Percentiles rank a stretch among this genome's conserved stretches.
These are phyloP conservation scores for Araneus ventricosus DNA, from an alignment of 1,140 invertebrate genomes.

Conservation along the genomic window DNA sequence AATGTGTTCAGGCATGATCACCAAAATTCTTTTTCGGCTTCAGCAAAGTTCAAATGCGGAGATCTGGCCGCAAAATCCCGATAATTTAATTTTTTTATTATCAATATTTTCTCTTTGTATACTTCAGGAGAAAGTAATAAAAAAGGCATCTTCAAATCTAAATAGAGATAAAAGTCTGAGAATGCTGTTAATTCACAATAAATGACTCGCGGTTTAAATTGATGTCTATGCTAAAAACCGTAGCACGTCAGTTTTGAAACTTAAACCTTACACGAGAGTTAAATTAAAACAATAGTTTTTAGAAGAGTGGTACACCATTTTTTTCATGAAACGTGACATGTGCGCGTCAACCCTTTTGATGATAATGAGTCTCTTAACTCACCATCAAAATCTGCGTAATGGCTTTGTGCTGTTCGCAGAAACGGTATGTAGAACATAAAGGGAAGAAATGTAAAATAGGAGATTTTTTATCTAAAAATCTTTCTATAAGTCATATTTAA, in stretches of 20 bases:
- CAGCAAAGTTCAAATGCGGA: too few species aligned
- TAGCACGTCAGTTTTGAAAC: not conserved
- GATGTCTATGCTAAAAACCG: not conserved
- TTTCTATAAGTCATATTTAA: not conserved
- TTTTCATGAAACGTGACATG: not conserved
- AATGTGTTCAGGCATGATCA: too few species aligned
- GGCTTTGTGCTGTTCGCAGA: not conserved
- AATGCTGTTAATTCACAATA: too few species aligned
- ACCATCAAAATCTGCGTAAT: not conserved
- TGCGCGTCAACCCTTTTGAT: not conserved
- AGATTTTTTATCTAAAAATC: constrained; percentile 4
- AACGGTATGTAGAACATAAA: not conserved
- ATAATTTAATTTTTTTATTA: too few species aligned
- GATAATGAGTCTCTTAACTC: constrained; percentile 1
- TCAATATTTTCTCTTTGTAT: too few species aligned
- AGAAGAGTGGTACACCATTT: not conserved
- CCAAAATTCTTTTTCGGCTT: too few species aligned
- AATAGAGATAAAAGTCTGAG: too few species aligned
- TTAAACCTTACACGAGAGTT: not conserved
- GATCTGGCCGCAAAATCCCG: too few species aligned
- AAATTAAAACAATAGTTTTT: not conserved
- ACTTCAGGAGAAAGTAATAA: too few species aligned
- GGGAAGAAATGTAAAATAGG: not conserved
- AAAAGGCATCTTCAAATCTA: too few species aligned
- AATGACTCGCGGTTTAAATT: too few species aligned